Evolutionary conservation across 2,888 invertebrate genomes (phyloP), one percentile per base, ranked within the genome.

Genomic region (Hirtodrosophila alboralis): DNA sequence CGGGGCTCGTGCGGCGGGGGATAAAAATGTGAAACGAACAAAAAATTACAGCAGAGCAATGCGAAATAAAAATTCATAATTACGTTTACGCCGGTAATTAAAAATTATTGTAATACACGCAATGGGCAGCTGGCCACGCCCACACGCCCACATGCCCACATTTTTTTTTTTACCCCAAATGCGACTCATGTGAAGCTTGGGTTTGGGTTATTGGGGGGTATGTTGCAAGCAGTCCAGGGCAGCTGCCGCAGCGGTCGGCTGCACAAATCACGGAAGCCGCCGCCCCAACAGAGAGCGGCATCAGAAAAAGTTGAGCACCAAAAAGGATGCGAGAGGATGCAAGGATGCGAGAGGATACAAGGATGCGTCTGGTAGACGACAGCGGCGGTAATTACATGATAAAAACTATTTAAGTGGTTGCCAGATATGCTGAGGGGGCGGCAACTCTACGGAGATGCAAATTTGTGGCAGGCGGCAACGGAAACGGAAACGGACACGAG

Each of bases 51-150:
- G 60, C 41, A 38, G 45, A 61, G 60, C 38, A 78, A 75, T 72
- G 76, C 83, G 84, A 87, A 88, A 89, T 89, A 89, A 90, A 90
- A 90, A 90, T 90, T 90, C 90, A 90, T 90, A 90, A 90, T 90
- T 90, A 90, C 90, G 88, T 90, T 90, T 89, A 90, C 90, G 88
- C 90, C 90, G 90, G 90, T 90, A 90, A 90, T 90, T 90, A 90
- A 90, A 90, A 90, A 90, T 90, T 89, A 90, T 90, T 89, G 89
- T 89, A 88, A 89, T 89, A 88, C 87, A 87, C 79, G 84, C 79
- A 75, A 75, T 69, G 79, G 70, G 63, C 68, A 72, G 65, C 58
- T 52, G 62, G 70, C 59, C 69, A 72, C 86, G 61, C 73, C 76
- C 71, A 58, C 21, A 10, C 10, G 12, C 44, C 18, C 21, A 16